Conservation (phyloP, 2,888 invertebrate genomes). For the Folsomia manolachei region DNA sequence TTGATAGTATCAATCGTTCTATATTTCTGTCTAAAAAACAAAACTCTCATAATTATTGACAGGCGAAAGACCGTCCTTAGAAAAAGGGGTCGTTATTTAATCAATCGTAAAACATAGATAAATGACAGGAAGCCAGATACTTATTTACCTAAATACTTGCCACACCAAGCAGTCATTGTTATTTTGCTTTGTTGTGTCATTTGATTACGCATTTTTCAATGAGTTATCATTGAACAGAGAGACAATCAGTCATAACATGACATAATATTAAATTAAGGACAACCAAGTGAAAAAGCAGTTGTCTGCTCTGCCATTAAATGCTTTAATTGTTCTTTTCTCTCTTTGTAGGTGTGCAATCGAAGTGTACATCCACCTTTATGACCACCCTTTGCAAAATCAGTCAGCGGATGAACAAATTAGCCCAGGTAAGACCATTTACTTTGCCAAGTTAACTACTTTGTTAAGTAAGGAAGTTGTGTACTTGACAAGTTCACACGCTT, state of each 20-base stretch:
- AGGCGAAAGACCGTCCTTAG: no score
- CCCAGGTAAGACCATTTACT: conserved; percentile 30
- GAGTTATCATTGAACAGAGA: background rate
- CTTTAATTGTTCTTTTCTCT: conserved; percentile 24
- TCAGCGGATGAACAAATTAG: conserved; percentile 52
- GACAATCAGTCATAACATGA: no score
- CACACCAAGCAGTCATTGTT: background rate
- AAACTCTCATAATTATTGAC: no score
- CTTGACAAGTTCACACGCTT: conserved; percentile 31
- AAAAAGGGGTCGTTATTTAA: no score
- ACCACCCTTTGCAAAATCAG: conserved; percentile 62
- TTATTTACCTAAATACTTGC: background rate
- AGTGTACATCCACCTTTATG: conserved; percentile 85
- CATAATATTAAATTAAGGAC: no score
- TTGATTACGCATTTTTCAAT: background rate
- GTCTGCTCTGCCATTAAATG: no score
- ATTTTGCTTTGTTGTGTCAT: background rate
- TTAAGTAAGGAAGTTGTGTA: no score
- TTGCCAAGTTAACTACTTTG: no score
- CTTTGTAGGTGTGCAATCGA: conserved; percentile 69
- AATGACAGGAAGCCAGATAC: background rate
- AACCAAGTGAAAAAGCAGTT: no score
- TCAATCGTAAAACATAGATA: no score
- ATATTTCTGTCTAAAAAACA: no score
- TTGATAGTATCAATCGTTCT: no score